Conservation (phyloP, 2,797 vertebrate species). For the Nyctibius grandis region DNA sequence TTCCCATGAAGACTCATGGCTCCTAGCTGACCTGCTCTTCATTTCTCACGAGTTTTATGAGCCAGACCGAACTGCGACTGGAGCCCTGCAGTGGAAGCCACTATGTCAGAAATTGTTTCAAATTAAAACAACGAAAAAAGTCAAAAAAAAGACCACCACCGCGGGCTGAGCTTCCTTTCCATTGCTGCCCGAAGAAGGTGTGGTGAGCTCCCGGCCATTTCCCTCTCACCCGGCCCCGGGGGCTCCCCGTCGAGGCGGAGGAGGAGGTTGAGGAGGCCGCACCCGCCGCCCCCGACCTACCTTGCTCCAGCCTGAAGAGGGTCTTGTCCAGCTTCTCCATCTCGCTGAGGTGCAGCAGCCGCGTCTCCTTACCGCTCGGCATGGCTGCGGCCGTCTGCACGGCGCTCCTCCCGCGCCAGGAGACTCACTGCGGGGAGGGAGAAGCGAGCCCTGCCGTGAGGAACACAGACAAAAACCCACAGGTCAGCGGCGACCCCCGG, state of each 20-base stretch:
- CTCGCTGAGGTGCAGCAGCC: constrained; percentile 85
- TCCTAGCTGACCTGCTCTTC: not conserved
- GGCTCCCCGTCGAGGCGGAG: not conserved
- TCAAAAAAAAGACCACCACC: not conserved
- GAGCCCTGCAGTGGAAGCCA: not conserved
- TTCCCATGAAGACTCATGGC: not conserved
- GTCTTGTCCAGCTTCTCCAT: constrained; percentile 90
- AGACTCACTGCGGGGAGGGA: not conserved
- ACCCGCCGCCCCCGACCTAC: constrained; percentile 61
- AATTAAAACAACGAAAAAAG: not conserved
- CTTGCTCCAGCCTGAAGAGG: constrained; percentile 93
- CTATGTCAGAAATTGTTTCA: accelerated
- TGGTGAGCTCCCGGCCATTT: not conserved
- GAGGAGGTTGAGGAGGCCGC: not conserved
- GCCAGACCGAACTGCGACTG: accelerated
- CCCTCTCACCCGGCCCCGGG: not conserved
- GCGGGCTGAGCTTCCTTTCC: not conserved
- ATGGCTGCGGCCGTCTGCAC: constrained; percentile 71
- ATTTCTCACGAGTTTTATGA: not conserved
- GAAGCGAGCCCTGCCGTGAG: constrained; percentile 42
- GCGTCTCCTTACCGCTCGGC: constrained; percentile 83
- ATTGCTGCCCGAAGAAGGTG: accelerated
- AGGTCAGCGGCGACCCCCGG: not conserved
- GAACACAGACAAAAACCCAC: constrained; percentile 18
- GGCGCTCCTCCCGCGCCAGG: constrained; percentile 49